phyloP scores from a whole-genome alignment of 2,113 vertebrate genomes.

The Zingel zingel region DNA sequence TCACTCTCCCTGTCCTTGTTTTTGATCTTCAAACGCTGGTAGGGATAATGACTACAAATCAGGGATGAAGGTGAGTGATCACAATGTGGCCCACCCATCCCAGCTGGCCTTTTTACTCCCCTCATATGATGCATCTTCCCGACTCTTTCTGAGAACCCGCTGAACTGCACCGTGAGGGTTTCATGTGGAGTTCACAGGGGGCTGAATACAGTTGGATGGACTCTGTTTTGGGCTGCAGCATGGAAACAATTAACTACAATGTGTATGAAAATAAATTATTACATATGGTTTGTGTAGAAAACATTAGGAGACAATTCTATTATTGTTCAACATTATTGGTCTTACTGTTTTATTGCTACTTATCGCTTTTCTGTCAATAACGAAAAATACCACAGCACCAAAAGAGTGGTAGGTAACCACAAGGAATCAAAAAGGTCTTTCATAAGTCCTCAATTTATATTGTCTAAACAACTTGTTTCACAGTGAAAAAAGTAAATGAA shows the following conservation, averaged over 20 bases:
- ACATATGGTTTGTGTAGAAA: background rate
- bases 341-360: background rate
- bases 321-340: background rate
- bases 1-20: conserved; percentile 86
- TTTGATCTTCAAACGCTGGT: conserved; percentile 89
- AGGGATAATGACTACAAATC: conserved; percentile 91
- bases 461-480: background rate
- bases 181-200: conserved; percentile 58
- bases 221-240: conserved; percentile 20
- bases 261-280: background rate
- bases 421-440: background rate
- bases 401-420: background rate
- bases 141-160: conserved; percentile 76
- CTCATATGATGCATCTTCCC: conserved; percentile 81
- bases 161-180: conserved; percentile 73
- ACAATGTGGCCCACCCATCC: conserved; percentile 86
- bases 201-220: conserved; percentile 44
- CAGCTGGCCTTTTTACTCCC: conserved; percentile 86
- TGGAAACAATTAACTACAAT: conserved; percentile 1
- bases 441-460: background rate
- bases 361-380: background rate
- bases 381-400: background rate
- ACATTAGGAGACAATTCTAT: background rate
- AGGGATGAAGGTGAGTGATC: conserved; percentile 90
- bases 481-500: background rate